Evolutionary conservation across 2,888 invertebrate species (phyloP).

Genomic region (Agriopis aurantiaria): DNA sequence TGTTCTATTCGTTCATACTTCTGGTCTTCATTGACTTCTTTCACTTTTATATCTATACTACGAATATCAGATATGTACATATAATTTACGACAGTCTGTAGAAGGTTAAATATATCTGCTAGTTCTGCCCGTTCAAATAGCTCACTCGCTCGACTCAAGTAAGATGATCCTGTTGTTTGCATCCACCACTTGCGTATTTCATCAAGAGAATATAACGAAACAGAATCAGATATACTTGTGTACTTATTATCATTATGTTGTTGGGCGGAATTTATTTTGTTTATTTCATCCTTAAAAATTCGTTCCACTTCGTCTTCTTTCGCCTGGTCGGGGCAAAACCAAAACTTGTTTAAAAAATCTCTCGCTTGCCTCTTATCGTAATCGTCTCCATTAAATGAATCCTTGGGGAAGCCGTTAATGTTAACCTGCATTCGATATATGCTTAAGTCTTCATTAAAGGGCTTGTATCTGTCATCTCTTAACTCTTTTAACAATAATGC

Average conservation of each 20-base stretch:
- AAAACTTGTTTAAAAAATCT: conserved; percentile 54
- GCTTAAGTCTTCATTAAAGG: conserved; percentile 16
- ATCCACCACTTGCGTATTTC: conserved; percentile 7
- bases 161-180: conserved; percentile 44
- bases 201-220: conserved; percentile 33
- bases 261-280: background rate
- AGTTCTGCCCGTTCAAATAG: conserved; percentile 55
- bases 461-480: conserved; percentile 36
- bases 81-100: conserved; percentile 53
- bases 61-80: conserved; percentile 43
- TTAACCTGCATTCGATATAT: background rate
- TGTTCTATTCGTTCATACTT: too few relatives aligned
- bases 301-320: conserved; percentile 55
- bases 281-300: background rate
- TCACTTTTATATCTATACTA: conserved; percentile 7
- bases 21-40: background rate
- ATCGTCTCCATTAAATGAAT: conserved; percentile 47
- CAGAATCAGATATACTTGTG: conserved; percentile 44
- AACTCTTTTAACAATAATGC: conserved; percentile 41
- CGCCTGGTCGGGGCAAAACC: conserved; percentile 60
- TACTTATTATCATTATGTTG: background rate
- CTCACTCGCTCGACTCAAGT: conserved; percentile 50
- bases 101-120: conserved; percentile 55
- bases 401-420: background rate
- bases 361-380: conserved; percentile 51